A percentile compares a stretch with the other conserved stretches of the same genome.
Evolutionary conservation across 2,888 invertebrate species (phyloP).

Genomic region (Agrochola lota): DNA sequence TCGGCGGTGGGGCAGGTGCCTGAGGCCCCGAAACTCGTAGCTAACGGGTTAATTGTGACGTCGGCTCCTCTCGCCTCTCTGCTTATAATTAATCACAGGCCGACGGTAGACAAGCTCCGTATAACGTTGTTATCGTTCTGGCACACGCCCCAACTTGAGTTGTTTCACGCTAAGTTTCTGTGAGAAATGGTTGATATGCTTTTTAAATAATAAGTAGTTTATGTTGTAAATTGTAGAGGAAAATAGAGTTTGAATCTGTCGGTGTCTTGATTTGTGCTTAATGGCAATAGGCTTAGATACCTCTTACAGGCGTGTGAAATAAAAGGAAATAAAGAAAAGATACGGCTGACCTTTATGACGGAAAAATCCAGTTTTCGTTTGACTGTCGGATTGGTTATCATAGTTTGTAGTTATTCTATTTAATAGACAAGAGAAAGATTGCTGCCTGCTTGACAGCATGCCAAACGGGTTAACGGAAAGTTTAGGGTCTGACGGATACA

Average conservation of each 20-base stretch:
- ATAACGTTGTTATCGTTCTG: constrained; percentile 62
- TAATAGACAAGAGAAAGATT: background rate
- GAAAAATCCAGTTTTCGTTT: too few species aligned
- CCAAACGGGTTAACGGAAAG: too few species aligned
- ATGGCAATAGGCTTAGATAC: too few species aligned
- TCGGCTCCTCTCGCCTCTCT: constrained; percentile 21
- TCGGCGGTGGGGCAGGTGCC: background rate
- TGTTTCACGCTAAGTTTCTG: constrained; percentile 29
- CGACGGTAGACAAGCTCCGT: constrained; percentile 42
- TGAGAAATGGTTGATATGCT: constrained; percentile 17
- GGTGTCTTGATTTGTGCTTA: background rate
- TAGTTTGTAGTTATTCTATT: background rate
- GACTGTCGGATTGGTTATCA: background rate
- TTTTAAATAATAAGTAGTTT: constrained; percentile 21
- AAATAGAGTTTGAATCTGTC: too few species aligned
- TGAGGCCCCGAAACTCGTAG: constrained; percentile 33
- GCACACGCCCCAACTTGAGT: constrained; percentile 44
- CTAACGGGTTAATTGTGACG: constrained; percentile 49
- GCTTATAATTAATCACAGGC: constrained; percentile 64
- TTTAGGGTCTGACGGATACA: too few species aligned
- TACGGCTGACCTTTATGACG: too few species aligned
- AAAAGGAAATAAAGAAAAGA: too few species aligned
- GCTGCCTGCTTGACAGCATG: too few species aligned
- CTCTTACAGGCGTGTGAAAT: too few species aligned
- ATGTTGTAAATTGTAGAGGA: background rate